A percentile compares a stretch with the other conserved stretches of the same genome.
phyloP scores from a whole-genome alignment of 1,140 invertebrate genomes.

The Plodia interpunctella region DNA sequence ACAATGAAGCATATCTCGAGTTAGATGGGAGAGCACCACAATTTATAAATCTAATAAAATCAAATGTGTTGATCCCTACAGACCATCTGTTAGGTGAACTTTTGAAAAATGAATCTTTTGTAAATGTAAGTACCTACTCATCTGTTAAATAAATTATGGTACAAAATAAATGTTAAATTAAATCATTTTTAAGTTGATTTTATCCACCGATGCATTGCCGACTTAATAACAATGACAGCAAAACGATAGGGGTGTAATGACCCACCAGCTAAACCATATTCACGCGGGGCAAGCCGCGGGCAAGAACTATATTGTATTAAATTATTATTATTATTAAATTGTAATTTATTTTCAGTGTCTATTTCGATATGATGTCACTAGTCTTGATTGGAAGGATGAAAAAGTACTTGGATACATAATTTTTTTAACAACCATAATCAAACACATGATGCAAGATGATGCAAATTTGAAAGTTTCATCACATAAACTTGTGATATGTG shows the following conservation, averaged over 20 bases:
- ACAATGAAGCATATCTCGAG: slow-evolving; percentile 32
- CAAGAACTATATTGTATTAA: no score
- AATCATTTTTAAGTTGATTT: no score
- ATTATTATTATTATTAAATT: no score
- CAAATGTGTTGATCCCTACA: slow-evolving; percentile 26
- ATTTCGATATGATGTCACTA: slow-evolving; percentile 18
- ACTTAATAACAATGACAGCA: no score
- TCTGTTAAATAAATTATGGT: no score
- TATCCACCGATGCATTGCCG: no score
- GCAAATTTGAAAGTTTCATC: slow-evolving; percentile 17
- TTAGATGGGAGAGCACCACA: slow-evolving; percentile 23
- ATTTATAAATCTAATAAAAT: slow-evolving; percentile 28
- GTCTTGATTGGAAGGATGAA: slow-evolving; percentile 24
- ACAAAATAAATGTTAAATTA: no score
- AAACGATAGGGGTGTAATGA: no score
- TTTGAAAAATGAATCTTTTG: slow-evolving; percentile 33
- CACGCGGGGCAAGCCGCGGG: no score
- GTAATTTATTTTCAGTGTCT: slow-evolving; percentile 24
- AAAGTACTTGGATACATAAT: slow-evolving; percentile 34
- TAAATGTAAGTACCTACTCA: slow-evolving; percentile 50
- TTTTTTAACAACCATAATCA: slow-evolving; percentile 35
- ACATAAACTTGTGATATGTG: slow-evolving; percentile 22
- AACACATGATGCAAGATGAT: slow-evolving; percentile 21
- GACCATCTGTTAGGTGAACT: slow-evolving; percentile 34
- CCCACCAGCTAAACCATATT: no score